These are phyloP conservation scores for Pediacus dermestoides DNA, from an alignment of 2,888 invertebrate genomes.

Conservation along the genomic window DNA sequence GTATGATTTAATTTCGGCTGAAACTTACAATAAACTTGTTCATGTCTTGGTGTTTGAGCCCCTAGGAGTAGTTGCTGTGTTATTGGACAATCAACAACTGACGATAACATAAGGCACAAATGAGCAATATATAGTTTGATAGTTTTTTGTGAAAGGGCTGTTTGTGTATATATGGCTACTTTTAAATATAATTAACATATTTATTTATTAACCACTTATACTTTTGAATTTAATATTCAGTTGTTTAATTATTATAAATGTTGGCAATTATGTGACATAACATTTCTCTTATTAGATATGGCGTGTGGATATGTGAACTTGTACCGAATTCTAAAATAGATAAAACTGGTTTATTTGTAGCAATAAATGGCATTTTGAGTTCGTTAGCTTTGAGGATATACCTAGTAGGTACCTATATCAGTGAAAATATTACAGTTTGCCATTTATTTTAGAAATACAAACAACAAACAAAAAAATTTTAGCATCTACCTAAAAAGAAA, in stretches of 20 bases:
- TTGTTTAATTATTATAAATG: slow-evolving; percentile 7
- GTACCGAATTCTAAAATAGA: no score
- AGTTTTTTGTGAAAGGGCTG: slow-evolving; percentile 33
- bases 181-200: slow-evolving; percentile 18
- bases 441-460: no score
- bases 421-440: no score
- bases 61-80: slow-evolving; percentile 19
- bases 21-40: slow-evolving; percentile 26
- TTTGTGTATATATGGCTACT: slow-evolving; percentile 18
- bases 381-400: no score
- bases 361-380: no score
- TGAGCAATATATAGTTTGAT: slow-evolving; percentile 31
- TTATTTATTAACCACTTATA: slow-evolving; percentile 15
- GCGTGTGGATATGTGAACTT: slow-evolving; percentile 21
- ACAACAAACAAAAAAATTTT: no score
- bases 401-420: no score
- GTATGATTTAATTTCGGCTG: slow-evolving; percentile 8
- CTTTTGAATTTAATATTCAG: not conserved
- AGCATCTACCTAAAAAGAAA: no score
- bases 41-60: no score
- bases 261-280: slow-evolving; percentile 14
- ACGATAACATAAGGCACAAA: slow-evolving; percentile 16
- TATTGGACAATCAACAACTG: slow-evolving; percentile 28
- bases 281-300: slow-evolving; percentile 14
- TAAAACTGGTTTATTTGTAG: no score